These are phyloP conservation scores for Drosophila mayaguana DNA, from an alignment of 2,888 invertebrate species.

Conservation along the genomic window DNA sequence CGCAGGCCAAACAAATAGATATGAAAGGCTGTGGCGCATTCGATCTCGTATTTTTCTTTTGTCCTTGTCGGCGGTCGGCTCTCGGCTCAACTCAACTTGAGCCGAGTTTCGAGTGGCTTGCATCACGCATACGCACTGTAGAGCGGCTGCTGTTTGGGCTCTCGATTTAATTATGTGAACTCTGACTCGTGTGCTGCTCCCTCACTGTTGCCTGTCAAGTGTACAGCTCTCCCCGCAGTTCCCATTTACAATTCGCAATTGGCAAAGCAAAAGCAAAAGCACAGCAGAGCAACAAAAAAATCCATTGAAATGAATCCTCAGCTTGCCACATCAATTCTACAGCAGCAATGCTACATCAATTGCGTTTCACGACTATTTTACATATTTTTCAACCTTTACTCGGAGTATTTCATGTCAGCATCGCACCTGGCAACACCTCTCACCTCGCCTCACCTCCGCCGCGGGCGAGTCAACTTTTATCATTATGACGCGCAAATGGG, in stretches of 20 bases:
- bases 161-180: constrained; percentile 76
- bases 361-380: constrained; percentile 10
- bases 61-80: constrained; percentile 21
- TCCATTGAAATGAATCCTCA: constrained; percentile 40
- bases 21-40: constrained; percentile 47
- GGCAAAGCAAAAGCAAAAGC: not conserved
- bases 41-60: constrained; percentile 20
- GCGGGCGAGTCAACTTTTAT: constrained; percentile 71
- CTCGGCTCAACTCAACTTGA: constrained; percentile 31
- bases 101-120: constrained; percentile 56
- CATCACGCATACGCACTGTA: constrained; percentile 60
- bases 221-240: constrained; percentile 3
- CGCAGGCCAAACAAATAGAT: constrained; percentile 72
- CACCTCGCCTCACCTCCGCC: no score
- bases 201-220: constrained; percentile 61
- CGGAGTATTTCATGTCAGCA: not conserved
- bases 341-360: constrained; percentile 41
- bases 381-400: not conserved
- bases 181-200: constrained; percentile 50
- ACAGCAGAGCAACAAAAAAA: not conserved
- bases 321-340: constrained; percentile 10
- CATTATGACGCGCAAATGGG: constrained; percentile 79
- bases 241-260: constrained; percentile 10
- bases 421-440: constrained; percentile 26
- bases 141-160: constrained; percentile 49